These are phyloP conservation scores for Synaphobranchus kaupii DNA, from an alignment of 2,797 vertebrate species.

Conservation along the genomic window DNA sequence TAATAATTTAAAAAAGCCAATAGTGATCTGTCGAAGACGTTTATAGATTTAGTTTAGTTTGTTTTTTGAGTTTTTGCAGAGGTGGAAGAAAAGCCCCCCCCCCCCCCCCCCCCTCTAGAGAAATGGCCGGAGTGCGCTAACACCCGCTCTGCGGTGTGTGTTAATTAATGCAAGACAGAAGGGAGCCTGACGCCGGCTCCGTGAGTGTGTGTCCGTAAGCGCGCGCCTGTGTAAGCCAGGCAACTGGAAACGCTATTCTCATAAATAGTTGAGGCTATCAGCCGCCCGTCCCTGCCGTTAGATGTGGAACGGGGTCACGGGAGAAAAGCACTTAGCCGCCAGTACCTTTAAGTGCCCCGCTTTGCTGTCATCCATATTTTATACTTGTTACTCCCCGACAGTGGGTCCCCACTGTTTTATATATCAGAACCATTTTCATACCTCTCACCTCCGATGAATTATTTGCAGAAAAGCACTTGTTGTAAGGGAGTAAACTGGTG, in stretches of 20 bases:
- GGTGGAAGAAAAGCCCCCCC: not conserved
- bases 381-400: constrained; percentile 46
- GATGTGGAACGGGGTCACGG: not conserved
- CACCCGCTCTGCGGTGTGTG: constrained; percentile 13
- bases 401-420: constrained; percentile 42
- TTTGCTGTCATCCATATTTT: constrained; percentile 65
- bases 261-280: constrained; percentile 50
- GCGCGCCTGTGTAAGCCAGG: constrained; percentile 57
- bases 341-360: constrained; percentile 26
- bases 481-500: constrained; percentile 46
- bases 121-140: not conserved
- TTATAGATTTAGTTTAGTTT: not conserved
- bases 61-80: not conserved
- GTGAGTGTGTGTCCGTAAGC: constrained; percentile 33
- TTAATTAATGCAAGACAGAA: constrained; percentile 34
- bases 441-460: constrained; percentile 65
- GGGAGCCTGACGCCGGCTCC: not conserved
- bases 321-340: constrained; percentile 32
- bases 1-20: not conserved
- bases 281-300: constrained; percentile 31
- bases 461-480: constrained; percentile 56
- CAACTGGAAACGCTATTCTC: constrained; percentile 49
- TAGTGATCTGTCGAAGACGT: not conserved
- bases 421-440: constrained; percentile 59
- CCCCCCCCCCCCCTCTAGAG: not conserved